Conservation (phyloP, 2,888 invertebrate genomes). For the Polyommatus iphigenia region DNA sequence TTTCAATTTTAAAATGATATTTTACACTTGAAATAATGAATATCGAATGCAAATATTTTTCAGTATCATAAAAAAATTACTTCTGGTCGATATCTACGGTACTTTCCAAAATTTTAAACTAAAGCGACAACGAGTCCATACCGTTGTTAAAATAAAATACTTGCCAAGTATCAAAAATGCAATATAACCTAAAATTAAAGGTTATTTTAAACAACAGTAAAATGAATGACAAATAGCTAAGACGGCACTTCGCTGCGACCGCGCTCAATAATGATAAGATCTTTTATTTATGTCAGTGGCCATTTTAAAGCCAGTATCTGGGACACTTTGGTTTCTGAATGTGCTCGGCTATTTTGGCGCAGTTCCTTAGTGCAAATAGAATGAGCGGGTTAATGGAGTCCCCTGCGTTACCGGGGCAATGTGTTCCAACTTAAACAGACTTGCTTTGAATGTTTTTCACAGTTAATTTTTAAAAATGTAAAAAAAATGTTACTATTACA, state of each 20-base stretch:
- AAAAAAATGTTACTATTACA: background rate
- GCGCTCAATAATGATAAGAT: slow-evolving; percentile 34
- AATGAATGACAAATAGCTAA: slow-evolving; percentile 29
- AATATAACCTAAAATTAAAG: background rate
- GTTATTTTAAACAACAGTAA: background rate
- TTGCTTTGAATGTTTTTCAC: background rate
- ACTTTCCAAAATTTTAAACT: background rate
- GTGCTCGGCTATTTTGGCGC: slow-evolving; percentile 40
- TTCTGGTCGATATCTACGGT: too few relatives aligned
- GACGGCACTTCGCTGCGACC: slow-evolving; percentile 28
- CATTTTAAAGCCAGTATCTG: slow-evolving; percentile 34
- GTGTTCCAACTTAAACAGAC: background rate
- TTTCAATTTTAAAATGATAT: too few relatives aligned
- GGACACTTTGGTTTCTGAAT: slow-evolving; percentile 41
- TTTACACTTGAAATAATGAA: too few relatives aligned
- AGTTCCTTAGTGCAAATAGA: slow-evolving; percentile 46
- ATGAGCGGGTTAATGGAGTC: slow-evolving; percentile 40
- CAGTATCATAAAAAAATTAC: too few relatives aligned
- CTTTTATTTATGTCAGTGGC: slow-evolving; percentile 33
- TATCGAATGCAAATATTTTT: too few relatives aligned
- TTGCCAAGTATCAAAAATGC: background rate
- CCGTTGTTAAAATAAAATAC: background rate
- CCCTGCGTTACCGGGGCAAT: slow-evolving; percentile 10
- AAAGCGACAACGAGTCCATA: background rate
- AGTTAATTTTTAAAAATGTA: background rate